phyloP scores from a whole-genome alignment of 2,888 invertebrate species.

The Trichacis sp. region DNA sequence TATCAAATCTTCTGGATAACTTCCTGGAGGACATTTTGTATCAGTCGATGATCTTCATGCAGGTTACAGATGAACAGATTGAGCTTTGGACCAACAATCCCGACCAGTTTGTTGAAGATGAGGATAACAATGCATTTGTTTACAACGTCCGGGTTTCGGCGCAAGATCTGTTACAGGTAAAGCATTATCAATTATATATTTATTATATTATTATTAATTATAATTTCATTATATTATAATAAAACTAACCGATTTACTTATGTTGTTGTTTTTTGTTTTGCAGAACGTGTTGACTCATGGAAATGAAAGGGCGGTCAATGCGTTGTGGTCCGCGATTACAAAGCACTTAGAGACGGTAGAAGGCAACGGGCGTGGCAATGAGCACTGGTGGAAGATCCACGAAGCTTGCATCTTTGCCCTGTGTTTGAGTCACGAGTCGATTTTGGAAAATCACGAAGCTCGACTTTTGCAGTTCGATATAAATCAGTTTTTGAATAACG shows the following conservation, averaged over 20 bases:
- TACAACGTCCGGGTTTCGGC: slow-evolving; percentile 77
- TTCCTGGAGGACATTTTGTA: slow-evolving; percentile 76
- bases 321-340: slow-evolving; percentile 73
- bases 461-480: slow-evolving; percentile 63
- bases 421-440: slow-evolving; percentile 70
- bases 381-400: slow-evolving; percentile 76
- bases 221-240: too few relatives aligned
- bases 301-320: slow-evolving; percentile 71
- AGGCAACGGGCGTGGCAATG: slow-evolving; percentile 45
- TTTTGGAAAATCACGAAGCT: slow-evolving; percentile 63
- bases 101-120: slow-evolving; percentile 78
- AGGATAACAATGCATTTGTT: slow-evolving; percentile 75
- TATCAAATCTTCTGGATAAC: slow-evolving; percentile 72
- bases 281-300: slow-evolving; percentile 65
- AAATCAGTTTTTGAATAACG: slow-evolving; percentile 67
- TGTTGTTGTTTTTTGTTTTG: background rate
- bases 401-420: slow-evolving; percentile 77
- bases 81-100: slow-evolving; percentile 75
- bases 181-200: too few relatives aligned
- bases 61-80: slow-evolving; percentile 78
- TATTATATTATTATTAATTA: too few relatives aligned
- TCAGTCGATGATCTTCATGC: slow-evolving; percentile 77
- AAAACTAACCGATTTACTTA: too few relatives aligned
- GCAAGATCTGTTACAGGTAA: slow-evolving; percentile 74
- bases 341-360: slow-evolving; percentile 73